Percentiles rank a stretch among this genome's conserved stretches.
These are phyloP conservation scores for Tigriopus californicus DNA, from an alignment of 2,888 invertebrate genomes.

Conservation along the genomic window DNA sequence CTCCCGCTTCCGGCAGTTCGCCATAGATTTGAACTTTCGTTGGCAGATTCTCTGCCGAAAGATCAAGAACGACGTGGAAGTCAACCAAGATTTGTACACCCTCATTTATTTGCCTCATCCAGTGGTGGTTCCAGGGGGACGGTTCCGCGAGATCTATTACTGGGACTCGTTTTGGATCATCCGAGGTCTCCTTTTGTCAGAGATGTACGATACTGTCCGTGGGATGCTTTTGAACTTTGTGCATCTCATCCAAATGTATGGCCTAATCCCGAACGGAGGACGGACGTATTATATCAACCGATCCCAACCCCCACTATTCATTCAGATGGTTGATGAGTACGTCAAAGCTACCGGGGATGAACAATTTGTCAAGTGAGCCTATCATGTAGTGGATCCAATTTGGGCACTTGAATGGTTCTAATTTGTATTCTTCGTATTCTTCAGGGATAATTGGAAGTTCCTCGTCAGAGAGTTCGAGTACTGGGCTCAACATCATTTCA, in stretches of 20 bases:
- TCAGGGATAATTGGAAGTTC: slow-evolving; percentile 22
- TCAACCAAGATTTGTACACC: slow-evolving; percentile 30
- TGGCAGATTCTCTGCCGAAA: slow-evolving; percentile 2
- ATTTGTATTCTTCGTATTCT: neutral
- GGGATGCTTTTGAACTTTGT: slow-evolving; percentile 73
- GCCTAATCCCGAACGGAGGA: slow-evolving; percentile 42
- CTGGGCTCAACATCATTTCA: slow-evolving; percentile 50
- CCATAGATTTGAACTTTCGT: neutral
- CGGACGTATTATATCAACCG: slow-evolving; percentile 50
- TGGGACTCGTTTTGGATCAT: slow-evolving; percentile 94
- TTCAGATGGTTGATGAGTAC: slow-evolving; percentile 54
- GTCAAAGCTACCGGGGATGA: slow-evolving; percentile 48
- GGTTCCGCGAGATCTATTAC: slow-evolving; percentile 47
- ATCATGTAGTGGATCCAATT: neutral
- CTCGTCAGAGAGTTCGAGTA: slow-evolving; percentile 38
- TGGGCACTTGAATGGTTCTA: neutral
- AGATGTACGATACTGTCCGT: slow-evolving; percentile 55
- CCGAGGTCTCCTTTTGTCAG: slow-evolving; percentile 61
- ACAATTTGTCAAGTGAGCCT: slow-evolving; percentile 18
- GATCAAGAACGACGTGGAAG: neutral
- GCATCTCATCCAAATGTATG: slow-evolving; percentile 46
- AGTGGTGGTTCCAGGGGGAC: slow-evolving; percentile 47
- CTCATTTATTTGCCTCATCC: slow-evolving; percentile 62
- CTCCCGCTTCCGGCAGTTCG: too few relatives aligned
- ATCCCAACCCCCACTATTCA: slow-evolving; percentile 33